phyloP scores from a whole-genome alignment of 1,140 invertebrate species.

The Zelostemma sp. region DNA sequence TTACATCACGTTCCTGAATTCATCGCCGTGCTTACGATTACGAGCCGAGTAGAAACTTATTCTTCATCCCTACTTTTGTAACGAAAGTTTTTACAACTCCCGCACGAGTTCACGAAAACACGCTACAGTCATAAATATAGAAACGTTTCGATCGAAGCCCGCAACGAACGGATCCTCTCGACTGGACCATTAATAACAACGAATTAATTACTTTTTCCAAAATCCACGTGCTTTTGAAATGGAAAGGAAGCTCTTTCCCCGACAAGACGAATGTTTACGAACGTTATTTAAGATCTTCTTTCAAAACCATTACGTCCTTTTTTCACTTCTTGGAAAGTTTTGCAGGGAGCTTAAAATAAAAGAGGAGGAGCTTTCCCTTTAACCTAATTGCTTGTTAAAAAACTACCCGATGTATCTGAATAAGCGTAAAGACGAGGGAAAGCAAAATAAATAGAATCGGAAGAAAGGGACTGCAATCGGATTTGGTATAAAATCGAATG shows the following conservation, averaged over 20 bases:
- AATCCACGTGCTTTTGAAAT: too few species aligned
- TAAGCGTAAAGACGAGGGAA: background rate
- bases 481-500: slow-evolving; percentile 16
- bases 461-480: slow-evolving; percentile 17
- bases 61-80: slow-evolving; percentile 24
- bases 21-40: slow-evolving; percentile 45
- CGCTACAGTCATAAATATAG: slow-evolving; percentile 30
- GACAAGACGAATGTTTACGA: background rate
- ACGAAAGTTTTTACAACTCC: slow-evolving; percentile 51
- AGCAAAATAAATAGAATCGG: background rate
- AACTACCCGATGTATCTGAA: slow-evolving; percentile 9
- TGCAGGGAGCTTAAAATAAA: background rate
- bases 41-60: slow-evolving; percentile 40
- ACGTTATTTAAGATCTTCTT: background rate
- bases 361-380: background rate
- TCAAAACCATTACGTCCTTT: slow-evolving; percentile 25
- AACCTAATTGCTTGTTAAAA: slow-evolving; percentile 35
- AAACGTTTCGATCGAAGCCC: slow-evolving; percentile 34
- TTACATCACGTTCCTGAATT: slow-evolving; percentile 47
- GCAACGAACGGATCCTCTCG: slow-evolving; percentile 28
- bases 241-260: too few species aligned
- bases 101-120: slow-evolving; percentile 44
- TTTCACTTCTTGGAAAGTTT: slow-evolving; percentile 5
- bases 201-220: too few species aligned
- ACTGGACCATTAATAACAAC: too few species aligned